Percentiles rank a stretch among this genome's conserved stretches.
Evolutionary conservation across 1,140 invertebrate species (phyloP).

Genomic region (Caenorhabditis latens): DNA sequence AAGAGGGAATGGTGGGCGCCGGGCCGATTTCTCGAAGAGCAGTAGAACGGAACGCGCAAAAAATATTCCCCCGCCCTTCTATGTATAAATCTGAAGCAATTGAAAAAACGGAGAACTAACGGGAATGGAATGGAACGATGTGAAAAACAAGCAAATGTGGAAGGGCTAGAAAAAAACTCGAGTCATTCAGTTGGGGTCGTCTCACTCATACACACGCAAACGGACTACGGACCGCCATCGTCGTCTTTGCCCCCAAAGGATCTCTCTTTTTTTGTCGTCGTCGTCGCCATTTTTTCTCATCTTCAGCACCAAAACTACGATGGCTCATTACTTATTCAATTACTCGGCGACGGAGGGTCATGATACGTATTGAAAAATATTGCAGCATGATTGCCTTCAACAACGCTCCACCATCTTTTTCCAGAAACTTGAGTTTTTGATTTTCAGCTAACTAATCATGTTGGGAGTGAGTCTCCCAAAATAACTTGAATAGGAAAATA

Average conservation of each 20-base stretch:
- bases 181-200: slow-evolving; percentile 45
- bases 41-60: neutral
- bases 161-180: slow-evolving; percentile 39
- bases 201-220: slow-evolving; percentile 51
- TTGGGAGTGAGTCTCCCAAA: too few relatives aligned
- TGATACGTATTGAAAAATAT: slow-evolving; percentile 47
- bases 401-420: neutral
- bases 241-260: slow-evolving; percentile 29
- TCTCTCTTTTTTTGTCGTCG: slow-evolving; percentile 22
- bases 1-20: neutral
- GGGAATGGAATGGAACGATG: slow-evolving; percentile 27
- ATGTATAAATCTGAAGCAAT: slow-evolving; percentile 49
- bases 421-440: neutral
- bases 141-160: slow-evolving; percentile 47
- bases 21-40: neutral
- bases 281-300: slow-evolving; percentile 5
- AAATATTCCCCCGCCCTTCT: neutral
- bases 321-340: slow-evolving; percentile 54
- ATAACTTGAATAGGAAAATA: too few relatives aligned
- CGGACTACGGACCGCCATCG: neutral
- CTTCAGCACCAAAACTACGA: slow-evolving; percentile 36
- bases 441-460: too few relatives aligned
- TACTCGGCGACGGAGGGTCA: slow-evolving; percentile 32
- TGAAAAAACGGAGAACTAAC: slow-evolving; percentile 35
- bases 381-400: slow-evolving; percentile 13